Percentiles rank a stretch among this genome's conserved stretches.
These are phyloP conservation scores for Chymomyza costata DNA, from an alignment of 1,140 invertebrate species.

Conservation along the genomic window DNA sequence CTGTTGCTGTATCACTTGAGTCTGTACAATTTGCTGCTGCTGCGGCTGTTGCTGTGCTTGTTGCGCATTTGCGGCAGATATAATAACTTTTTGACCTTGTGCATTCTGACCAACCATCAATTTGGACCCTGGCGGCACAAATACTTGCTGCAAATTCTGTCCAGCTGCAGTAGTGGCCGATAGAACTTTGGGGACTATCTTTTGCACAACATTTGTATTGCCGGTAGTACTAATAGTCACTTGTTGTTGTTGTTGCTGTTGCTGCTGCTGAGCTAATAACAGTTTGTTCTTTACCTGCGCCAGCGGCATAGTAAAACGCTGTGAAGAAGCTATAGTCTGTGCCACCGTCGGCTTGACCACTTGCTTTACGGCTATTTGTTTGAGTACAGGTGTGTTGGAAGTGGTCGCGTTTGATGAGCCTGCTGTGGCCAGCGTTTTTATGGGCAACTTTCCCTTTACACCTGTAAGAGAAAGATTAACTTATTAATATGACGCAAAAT, in stretches of 20 bases:
- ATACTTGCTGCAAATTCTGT: conserved; percentile 58
- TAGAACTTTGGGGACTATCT: conserved; percentile 41
- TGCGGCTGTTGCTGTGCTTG: conserved; percentile 30
- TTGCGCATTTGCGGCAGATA: conserved; percentile 44
- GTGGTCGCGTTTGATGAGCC: conserved; percentile 17
- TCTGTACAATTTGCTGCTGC: conserved; percentile 52
- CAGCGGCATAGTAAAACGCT: conserved; percentile 54
- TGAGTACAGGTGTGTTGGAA: conserved; percentile 38
- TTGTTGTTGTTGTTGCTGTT: conserved; percentile 39
- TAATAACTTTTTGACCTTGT: conserved; percentile 69
- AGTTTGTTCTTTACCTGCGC: conserved; percentile 59
- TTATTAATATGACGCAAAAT: background rate
- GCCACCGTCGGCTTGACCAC: conserved; percentile 47
- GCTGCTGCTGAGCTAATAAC: conserved; percentile 40
- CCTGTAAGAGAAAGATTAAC: conserved; percentile 5
- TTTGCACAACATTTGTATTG: conserved; percentile 44
- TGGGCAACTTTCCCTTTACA: conserved; percentile 50
- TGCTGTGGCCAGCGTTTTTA: conserved; percentile 45
- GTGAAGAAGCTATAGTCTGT: conserved; percentile 34
- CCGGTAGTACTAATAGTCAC: conserved; percentile 18
- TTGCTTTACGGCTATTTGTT: conserved; percentile 64
- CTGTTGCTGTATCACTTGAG: conserved; percentile 51
- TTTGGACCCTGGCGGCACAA: conserved; percentile 66
- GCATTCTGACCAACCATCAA: conserved; percentile 63
- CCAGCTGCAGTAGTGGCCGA: conserved; percentile 21